Evolutionary conservation across 2,797 vertebrate species (phyloP).

Genomic region (Heteromormyrus szaboi): DNA sequence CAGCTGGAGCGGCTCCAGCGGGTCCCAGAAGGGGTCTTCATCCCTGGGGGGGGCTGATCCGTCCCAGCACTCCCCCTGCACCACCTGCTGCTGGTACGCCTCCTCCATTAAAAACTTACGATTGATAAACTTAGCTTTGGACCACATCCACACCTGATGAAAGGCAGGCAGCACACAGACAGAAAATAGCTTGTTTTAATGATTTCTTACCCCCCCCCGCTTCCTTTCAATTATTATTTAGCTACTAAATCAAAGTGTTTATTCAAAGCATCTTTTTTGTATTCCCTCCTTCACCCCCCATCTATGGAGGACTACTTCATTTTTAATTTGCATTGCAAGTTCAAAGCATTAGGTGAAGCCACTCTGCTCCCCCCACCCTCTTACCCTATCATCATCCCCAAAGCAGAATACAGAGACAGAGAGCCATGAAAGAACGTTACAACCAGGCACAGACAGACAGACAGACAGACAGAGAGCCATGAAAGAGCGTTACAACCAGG

Average conservation of each 20-base stretch:
- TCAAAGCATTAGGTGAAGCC: neutral
- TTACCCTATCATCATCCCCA: neutral
- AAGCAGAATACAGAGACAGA: neutral
- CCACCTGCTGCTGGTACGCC: slow-evolving; percentile 66
- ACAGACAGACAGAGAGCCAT: too few relatives aligned
- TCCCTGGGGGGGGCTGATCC: slow-evolving; percentile 51
- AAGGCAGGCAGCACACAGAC: neutral
- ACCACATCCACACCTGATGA: slow-evolving; percentile 81
- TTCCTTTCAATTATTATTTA: neutral
- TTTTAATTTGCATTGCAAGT: neutral
- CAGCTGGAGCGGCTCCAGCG: slow-evolving; percentile 70
- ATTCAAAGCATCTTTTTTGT: neutral
- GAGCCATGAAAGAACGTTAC: neutral
- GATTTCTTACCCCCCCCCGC: neutral
- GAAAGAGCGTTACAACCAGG: too few relatives aligned
- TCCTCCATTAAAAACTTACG: slow-evolving; percentile 88
- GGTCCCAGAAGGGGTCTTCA: slow-evolving; percentile 83
- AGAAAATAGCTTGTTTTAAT: neutral
- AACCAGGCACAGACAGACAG: too few relatives aligned
- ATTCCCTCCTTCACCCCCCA: neutral
- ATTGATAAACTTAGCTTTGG: slow-evolving; percentile 81
- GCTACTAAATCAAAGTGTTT: neutral
- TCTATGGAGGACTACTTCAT: neutral
- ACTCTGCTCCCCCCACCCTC: neutral
- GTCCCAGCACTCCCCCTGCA: slow-evolving; percentile 40